phyloP scores from a whole-genome alignment of 2,797 vertebrate species.

The Oreortyx pictus region DNA sequence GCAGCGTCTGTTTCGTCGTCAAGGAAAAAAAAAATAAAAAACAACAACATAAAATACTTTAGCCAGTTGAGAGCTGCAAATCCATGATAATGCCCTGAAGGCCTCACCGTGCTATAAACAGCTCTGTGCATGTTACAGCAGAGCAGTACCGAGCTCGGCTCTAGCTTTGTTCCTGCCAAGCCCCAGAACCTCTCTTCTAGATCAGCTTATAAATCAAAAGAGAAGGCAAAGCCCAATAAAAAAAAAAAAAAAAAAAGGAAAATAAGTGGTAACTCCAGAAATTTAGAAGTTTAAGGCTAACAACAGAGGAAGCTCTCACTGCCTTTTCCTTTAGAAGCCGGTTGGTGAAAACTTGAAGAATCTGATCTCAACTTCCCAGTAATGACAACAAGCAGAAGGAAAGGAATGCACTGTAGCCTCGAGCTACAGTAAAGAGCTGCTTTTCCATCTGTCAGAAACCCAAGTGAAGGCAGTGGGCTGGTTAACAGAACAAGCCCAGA shows the following conservation, averaged over 20 bases:
- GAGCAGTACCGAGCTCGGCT: neutral
- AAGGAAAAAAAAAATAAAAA: neutral
- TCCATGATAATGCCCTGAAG: neutral
- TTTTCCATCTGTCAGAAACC: neutral
- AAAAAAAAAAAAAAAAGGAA: neutral
- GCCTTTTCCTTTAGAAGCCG: neutral
- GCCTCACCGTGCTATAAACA: neutral
- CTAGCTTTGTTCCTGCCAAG: neutral
- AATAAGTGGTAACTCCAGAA: accelerated
- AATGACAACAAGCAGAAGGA: neutral
- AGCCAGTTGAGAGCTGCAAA: constrained; percentile 1
- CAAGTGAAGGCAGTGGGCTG: accelerated
- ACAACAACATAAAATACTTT: neutral
- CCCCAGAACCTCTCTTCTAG: neutral
- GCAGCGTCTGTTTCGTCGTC: neutral
- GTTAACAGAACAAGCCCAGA: neutral
- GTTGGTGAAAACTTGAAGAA: neutral
- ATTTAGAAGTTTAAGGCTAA: neutral
- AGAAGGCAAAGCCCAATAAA: neutral
- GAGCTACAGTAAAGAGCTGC: neutral
- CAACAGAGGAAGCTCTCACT: neutral
- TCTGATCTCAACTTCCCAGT: accelerated
- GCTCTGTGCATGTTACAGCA: neutral
- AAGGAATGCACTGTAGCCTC: neutral
- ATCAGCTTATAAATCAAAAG: neutral